phyloP scores from a whole-genome alignment of 1,140 invertebrate species.

The Leptonema lineaticorne region DNA sequence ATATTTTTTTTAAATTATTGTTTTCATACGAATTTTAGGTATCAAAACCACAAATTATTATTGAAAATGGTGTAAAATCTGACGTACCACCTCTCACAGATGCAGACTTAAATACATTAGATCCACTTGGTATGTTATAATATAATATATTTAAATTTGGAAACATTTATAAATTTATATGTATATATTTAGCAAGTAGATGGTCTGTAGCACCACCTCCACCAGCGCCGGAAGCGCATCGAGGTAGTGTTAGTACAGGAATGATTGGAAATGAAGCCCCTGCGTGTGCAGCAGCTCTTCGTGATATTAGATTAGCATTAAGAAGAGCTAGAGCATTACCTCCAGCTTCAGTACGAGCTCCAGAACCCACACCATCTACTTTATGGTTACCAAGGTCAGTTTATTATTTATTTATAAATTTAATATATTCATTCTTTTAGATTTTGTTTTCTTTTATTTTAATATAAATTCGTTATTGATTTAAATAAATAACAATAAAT shows the following conservation, averaged over 20 bases:
- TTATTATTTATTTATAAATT: constrained; percentile 31
- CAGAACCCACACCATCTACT: constrained; percentile 53
- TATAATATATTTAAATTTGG: background rate
- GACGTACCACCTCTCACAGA: constrained; percentile 50
- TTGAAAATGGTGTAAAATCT: constrained; percentile 52
- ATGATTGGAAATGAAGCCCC: constrained; percentile 47
- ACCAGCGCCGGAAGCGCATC: constrained; percentile 64
- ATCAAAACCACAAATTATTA: constrained; percentile 46
- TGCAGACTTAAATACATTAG: constrained; percentile 63
- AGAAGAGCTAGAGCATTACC: constrained; percentile 33
- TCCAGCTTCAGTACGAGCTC: constrained; percentile 21
- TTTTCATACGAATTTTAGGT: constrained; percentile 7
- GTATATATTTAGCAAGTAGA: constrained; percentile 26
- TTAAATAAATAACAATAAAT: too few relatives aligned
- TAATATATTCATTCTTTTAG: background rate
- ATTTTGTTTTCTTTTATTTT: too few relatives aligned
- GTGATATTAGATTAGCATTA: constrained; percentile 71
- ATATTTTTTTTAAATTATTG: background rate
- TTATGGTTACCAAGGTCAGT: constrained; percentile 67
- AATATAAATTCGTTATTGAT: too few relatives aligned
- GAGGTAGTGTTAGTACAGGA: constrained; percentile 53
- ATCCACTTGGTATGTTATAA: constrained; percentile 57
- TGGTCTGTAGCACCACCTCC: constrained; percentile 62
- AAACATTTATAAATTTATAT: background rate
- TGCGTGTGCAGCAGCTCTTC: constrained; percentile 66